These are phyloP conservation scores for Nestor notabilis DNA, from an alignment of 2,113 vertebrate species.

Conservation along the genomic window DNA sequence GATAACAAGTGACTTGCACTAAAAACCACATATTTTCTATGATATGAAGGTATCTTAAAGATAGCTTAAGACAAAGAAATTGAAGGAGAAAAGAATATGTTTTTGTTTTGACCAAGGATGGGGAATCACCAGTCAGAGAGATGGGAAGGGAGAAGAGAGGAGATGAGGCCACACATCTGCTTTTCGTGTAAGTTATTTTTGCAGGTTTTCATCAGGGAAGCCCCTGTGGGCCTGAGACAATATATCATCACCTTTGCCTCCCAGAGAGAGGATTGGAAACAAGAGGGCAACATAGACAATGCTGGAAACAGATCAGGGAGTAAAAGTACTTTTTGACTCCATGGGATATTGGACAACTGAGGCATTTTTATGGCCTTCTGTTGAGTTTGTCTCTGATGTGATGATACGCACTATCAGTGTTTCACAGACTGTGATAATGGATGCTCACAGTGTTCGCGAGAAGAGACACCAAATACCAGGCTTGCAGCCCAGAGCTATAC, in stretches of 20 bases:
- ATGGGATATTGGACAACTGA: background rate
- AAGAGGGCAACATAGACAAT: background rate
- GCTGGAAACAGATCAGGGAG: background rate
- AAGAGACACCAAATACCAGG: background rate
- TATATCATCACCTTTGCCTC: background rate
- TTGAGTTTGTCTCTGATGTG: background rate
- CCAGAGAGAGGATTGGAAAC: background rate
- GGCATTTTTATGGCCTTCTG: background rate
- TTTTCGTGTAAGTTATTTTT: background rate
- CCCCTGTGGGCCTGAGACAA: background rate
- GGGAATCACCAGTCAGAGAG: background rate
- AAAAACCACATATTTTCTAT: background rate
- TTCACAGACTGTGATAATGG: background rate
- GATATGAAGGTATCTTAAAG: background rate
- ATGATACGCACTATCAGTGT: background rate
- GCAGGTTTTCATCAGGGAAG: background rate
- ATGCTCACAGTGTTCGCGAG: background rate
- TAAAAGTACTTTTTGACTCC: background rate
- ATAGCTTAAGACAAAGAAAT: background rate
- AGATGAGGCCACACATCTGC: background rate
- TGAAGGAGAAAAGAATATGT: background rate
- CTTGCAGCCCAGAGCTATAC: background rate
- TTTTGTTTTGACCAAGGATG: background rate
- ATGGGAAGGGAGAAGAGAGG: background rate
- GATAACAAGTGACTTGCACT: background rate